Base-by-base conservation (phyloP, 2,888 invertebrate genomes). In the Cybosia mesomella region DNA sequence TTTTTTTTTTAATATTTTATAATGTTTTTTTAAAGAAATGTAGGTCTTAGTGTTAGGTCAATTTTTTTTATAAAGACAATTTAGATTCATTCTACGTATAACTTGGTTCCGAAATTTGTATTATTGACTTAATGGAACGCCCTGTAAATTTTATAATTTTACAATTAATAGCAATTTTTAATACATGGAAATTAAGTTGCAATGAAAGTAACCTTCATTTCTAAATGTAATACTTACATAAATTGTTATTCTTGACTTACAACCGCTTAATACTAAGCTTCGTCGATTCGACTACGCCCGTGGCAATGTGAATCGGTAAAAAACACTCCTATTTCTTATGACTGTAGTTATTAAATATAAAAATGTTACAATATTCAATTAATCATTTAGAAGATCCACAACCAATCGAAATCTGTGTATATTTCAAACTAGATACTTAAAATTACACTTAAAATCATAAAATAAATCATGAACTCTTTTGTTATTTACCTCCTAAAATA, bases 251-350 rank as follows among this genome's bases (percentile, higher is more conserved):
- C 7, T 49, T 61, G 28, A 28, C 24, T 49, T 28, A 61, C 0
- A 63, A 54, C 22, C 11, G 15, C 63, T 54, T 22, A 24, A 54
- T 63, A 63, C 63, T 63, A 63, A 63, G 54, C 63, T 63, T 63
- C 54, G 63, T 34, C 54, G 34, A 54, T 54, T 63, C 18, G 63
- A 54, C 54, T 53, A 36, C 54, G 63, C 54, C 54, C 22, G 54
- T 13, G n/a, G 11, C 2, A 43, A 49, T 43, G 28, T 28, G 43
- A 24, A 18, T n/a, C n/a, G n/a, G 13, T 1, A 10, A 2, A 28
- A 5, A n/a, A 22, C 4, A 22, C 13, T 55, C 49, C n/a, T 18
- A n/a, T 49, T 49, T n/a, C 9, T 49, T n/a, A 49, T 49, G 3
- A 49, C n/a, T n/a, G n/a, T 49, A n/a, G 49, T 55, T 15, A 28